Evolutionary conservation across 1,140 invertebrate species (phyloP).

Genomic region (Leucophenga varia): DNA sequence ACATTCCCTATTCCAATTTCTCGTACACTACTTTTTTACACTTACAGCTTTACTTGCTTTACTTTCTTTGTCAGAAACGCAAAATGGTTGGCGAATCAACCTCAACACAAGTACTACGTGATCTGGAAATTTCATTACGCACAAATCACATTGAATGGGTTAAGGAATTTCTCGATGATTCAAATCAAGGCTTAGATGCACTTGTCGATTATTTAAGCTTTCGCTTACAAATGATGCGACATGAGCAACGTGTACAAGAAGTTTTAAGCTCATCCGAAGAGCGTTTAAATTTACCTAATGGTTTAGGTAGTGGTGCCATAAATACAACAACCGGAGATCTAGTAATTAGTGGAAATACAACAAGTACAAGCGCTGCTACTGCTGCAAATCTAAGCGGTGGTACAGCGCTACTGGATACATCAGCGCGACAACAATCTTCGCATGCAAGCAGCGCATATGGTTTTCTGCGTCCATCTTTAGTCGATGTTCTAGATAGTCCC

Average conservation of each 20-base stretch:
- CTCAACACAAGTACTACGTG: slow-evolving; percentile 95
- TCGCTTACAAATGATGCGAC: slow-evolving; percentile 87
- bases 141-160: slow-evolving; percentile 99
- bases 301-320: slow-evolving; percentile 23
- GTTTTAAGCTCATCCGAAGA: slow-evolving; percentile 73
- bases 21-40: slow-evolving; percentile 29
- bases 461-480: slow-evolving; percentile 63
- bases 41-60: slow-evolving; percentile 57
- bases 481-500: slow-evolving; percentile 69
- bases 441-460: slow-evolving; percentile 51
- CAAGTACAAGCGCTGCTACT: slow-evolving; percentile 28
- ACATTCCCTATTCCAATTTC: slow-evolving; percentile 11
- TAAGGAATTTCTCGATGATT: slow-evolving; percentile 93
- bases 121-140: slow-evolving; percentile 96
- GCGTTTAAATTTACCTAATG: slow-evolving; percentile 39
- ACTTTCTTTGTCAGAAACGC: slow-evolving; percentile 80
- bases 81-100: slow-evolving; percentile 97
- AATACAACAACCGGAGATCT: neutral
- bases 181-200: slow-evolving; percentile 93
- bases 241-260: slow-evolving; percentile 77
- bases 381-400: slow-evolving; percentile 18
- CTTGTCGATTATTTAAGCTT: slow-evolving; percentile 97
- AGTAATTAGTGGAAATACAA: slow-evolving; percentile 28
- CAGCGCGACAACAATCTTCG: slow-evolving; percentile 13
- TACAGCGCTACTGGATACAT: slow-evolving; percentile 24